A percentile compares a stretch with the other conserved stretches of the same genome.
Conservation (phyloP, 2,797 vertebrate species). For the Pteropus rufus region DNA sequence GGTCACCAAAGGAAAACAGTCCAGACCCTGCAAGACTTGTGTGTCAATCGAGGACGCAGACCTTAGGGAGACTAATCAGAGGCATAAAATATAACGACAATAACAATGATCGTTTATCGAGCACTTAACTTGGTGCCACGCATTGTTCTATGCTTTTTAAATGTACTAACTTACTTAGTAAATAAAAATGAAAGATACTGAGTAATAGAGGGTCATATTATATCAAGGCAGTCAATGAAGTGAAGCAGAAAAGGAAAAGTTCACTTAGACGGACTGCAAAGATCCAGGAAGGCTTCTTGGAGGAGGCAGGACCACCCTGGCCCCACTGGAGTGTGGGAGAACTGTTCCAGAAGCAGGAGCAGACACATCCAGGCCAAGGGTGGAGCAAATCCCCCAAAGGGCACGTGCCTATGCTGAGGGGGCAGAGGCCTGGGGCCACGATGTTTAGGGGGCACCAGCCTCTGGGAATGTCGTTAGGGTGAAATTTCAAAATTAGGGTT, state of each 20-base stretch:
- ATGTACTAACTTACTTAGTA: background rate
- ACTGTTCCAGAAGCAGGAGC: background rate
- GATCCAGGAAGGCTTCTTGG: background rate
- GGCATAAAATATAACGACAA: background rate
- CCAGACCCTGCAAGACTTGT: background rate
- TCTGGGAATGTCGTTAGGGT: background rate
- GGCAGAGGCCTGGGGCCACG: background rate
- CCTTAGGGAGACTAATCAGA: background rate
- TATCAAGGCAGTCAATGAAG: background rate
- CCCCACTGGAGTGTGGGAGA: background rate
- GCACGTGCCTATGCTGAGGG: fast-evolving
- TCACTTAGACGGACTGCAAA: background rate
- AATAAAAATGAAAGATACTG: background rate
- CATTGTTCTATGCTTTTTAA: background rate
- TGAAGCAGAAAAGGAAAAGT: background rate
- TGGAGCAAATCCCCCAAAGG: background rate
- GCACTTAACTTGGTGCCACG: background rate
- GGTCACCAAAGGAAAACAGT: background rate
- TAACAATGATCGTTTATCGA: background rate
- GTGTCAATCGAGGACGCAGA: background rate
- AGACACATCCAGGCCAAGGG: background rate
- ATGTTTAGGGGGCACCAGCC: background rate
- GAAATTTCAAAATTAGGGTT: background rate
- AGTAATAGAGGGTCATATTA: background rate
- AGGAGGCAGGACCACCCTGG: background rate